phyloP scores from a whole-genome alignment of 2,888 invertebrate genomes.

The Mactromeris polynyma region DNA sequence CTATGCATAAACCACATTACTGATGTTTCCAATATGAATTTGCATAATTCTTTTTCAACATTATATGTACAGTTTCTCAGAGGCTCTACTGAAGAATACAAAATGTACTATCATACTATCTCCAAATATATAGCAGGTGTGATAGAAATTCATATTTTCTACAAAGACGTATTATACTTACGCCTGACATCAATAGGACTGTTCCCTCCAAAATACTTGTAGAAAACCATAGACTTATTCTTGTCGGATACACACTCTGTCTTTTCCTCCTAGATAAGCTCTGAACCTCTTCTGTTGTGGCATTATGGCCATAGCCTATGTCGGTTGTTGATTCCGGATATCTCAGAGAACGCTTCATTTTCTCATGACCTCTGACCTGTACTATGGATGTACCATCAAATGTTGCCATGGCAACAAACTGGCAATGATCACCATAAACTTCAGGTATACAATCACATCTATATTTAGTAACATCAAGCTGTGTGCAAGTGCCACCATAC shows the following conservation, averaged over 20 bases:
- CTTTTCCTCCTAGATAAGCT: slow-evolving; percentile 31
- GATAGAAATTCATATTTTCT: no score
- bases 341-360: background rate
- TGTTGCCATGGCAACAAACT: slow-evolving; percentile 77
- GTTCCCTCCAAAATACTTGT: slow-evolving; percentile 79
- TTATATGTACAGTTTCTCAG: no score
- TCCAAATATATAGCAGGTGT: no score
- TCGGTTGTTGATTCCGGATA: background rate
- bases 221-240: slow-evolving; percentile 74
- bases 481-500: slow-evolving; percentile 96
- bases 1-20: no score
- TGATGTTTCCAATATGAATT: no score
- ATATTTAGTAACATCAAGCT: slow-evolving; percentile 92
- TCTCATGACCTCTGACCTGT: slow-evolving; percentile 43
- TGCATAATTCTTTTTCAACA: no score
- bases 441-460: slow-evolving; percentile 80
- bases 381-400: slow-evolving; percentile 78
- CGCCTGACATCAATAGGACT: slow-evolving; percentile 78
- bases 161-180: no score
- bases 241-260: slow-evolving; percentile 19
- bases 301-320: background rate
- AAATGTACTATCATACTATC: no score
- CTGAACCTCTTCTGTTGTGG: background rate
- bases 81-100: no score
- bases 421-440: slow-evolving; percentile 78